A percentile compares a stretch with the other conserved stretches of the same genome.
These are phyloP conservation scores for Drosophila auraria DNA, from an alignment of 1,140 invertebrate species.

Conservation along the genomic window DNA sequence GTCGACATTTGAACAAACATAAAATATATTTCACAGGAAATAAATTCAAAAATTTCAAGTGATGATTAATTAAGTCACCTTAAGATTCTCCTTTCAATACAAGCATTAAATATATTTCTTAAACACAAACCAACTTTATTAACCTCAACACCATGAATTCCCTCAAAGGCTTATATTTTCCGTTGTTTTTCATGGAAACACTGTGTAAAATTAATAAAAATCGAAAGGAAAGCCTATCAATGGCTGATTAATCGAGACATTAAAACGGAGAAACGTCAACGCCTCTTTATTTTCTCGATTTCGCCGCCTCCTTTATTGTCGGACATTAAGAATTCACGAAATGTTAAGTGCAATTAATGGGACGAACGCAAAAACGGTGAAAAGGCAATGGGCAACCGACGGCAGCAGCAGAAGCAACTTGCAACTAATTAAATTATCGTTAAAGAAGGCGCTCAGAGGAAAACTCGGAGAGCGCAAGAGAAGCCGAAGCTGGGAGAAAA, in stretches of 20 bases:
- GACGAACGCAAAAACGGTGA: constrained; percentile 37
- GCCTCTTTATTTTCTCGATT: constrained; percentile 22
- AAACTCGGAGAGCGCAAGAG: neutral
- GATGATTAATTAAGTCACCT: neutral
- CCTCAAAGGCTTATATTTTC: neutral
- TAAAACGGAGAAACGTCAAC: constrained; percentile 36
- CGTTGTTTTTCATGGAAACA: neutral
- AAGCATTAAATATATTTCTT: neutral
- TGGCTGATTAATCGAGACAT: constrained; percentile 64
- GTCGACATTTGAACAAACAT: neutral
- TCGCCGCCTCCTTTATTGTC: constrained; percentile 14
- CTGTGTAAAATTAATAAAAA: constrained; percentile 9
- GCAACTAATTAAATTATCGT: constrained; percentile 79
- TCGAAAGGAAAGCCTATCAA: constrained; percentile 36
- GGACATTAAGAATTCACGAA: constrained; percentile 70
- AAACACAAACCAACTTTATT: too few relatives aligned
- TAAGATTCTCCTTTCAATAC: neutral
- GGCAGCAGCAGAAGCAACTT: constrained; percentile 48
- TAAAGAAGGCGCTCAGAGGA: constrained; percentile 36
- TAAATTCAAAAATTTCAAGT: neutral
- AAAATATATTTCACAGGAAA: neutral
- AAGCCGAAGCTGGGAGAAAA: constrained; percentile 39
- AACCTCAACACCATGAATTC: too few relatives aligned
- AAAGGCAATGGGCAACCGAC: constrained; percentile 38
- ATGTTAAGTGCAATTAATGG: constrained; percentile 80